These are phyloP conservation scores for Microctonus hyperodae DNA, from an alignment of 2,888 invertebrate species.

Conservation along the genomic window DNA sequence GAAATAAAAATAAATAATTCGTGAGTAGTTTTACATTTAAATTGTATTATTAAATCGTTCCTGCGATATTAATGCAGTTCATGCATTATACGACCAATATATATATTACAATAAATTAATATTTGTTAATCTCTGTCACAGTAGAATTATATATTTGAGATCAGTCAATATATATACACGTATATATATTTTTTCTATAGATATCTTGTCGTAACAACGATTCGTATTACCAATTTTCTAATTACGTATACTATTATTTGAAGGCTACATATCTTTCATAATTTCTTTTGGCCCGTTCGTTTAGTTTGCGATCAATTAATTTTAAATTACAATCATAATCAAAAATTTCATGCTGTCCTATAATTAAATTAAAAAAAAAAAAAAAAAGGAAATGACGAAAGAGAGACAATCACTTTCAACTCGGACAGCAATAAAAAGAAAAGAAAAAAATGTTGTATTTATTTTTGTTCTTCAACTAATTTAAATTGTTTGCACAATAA, in stretches of 20 bases:
- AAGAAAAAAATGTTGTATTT: background rate
- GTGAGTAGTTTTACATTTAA: background rate
- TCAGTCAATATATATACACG: slow-evolving; percentile 28
- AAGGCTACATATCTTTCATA: slow-evolving; percentile 21
- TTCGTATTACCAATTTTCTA: slow-evolving; percentile 1
- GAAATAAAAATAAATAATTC: background rate
- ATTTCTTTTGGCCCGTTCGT: background rate
- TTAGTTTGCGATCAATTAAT: slow-evolving; percentile 5
- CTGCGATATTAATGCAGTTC: slow-evolving; percentile 17
- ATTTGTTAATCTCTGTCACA: background rate
- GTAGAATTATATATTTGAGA: slow-evolving; percentile 22
- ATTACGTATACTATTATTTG: slow-evolving; percentile 9
- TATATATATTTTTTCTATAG: slow-evolving; percentile 17
- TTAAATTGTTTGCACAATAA: slow-evolving; percentile 22
- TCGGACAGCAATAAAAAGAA: slow-evolving; percentile 29
- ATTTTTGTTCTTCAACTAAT: slow-evolving; percentile 8
- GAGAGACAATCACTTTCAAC: slow-evolving; percentile 19
- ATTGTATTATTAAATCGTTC: slow-evolving; percentile 12
- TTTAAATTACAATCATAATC: no score
- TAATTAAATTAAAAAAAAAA: background rate
- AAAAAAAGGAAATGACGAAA: slow-evolving; percentile 6
- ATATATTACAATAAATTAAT: background rate
- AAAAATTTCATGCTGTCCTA: background rate
- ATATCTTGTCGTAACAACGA: slow-evolving; percentile 26
- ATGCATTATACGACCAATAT: background rate